Conservation (phyloP, 1,140 invertebrate species). For the Radopholus similis region DNA sequence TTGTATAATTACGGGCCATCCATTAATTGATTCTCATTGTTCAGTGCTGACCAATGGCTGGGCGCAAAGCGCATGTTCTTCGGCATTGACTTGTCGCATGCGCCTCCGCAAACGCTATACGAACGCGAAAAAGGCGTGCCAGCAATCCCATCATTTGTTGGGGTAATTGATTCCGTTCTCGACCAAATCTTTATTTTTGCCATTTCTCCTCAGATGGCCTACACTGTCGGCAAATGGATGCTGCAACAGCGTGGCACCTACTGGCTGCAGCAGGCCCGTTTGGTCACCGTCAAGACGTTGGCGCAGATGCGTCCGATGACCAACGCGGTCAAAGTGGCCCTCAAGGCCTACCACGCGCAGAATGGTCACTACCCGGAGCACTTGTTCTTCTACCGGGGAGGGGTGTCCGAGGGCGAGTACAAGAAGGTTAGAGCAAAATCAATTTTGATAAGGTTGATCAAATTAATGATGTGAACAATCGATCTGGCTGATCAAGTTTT, state of each 20-base stretch:
- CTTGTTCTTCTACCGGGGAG: constrained; percentile 23
- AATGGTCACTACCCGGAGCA: constrained; percentile 7
- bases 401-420: constrained; percentile 28
- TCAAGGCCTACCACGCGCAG: neutral
- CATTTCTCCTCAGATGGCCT: neutral
- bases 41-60: neutral
- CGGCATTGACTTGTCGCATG: constrained; percentile 24
- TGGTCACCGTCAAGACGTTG: neutral
- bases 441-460: no score
- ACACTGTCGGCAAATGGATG: neutral
- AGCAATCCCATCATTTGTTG: constrained; percentile 24
- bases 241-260: constrained; percentile 18
- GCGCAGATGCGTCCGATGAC: constrained; percentile 6
- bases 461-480: no score
- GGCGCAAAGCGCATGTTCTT: constrained; percentile 11
- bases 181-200: neutral
- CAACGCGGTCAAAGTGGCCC: constrained; percentile 1
- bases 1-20: no score
- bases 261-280: constrained; percentile 20
- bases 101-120: constrained; percentile 19
- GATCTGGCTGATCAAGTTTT: no score
- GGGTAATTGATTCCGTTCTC: constrained; percentile 1
- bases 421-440: neutral
- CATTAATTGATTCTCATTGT: neutral
- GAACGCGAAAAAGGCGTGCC: constrained; percentile 2